phyloP scores from a whole-genome alignment of 2,888 invertebrate species.

The Oligia strigilis region DNA sequence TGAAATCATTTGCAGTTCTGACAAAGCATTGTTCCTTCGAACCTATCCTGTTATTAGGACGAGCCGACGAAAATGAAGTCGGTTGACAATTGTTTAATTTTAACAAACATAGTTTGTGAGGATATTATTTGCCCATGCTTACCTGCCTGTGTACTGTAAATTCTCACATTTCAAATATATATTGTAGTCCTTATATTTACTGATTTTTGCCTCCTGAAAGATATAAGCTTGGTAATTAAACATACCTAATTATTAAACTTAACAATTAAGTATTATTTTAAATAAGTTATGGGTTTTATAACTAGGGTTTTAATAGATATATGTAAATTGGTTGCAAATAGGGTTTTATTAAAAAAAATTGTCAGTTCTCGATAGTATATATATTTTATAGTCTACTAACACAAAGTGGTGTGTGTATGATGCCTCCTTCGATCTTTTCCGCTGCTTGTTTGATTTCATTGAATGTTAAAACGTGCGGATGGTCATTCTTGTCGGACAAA shows the following conservation, averaged over 20 bases:
- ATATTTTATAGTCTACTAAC: slow-evolving; percentile 72
- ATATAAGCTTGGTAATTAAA: neutral
- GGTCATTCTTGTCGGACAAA: slow-evolving; percentile 36
- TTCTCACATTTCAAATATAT: slow-evolving; percentile 97
- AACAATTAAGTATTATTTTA: too few species aligned
- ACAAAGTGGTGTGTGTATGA: slow-evolving; percentile 87
- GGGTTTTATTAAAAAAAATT: too few species aligned
- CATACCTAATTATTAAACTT: neutral
- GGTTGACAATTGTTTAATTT: neutral
- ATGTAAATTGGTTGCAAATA: neutral
- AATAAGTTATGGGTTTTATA: neutral
- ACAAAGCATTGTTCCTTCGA: neutral
- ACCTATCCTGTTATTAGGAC: neutral
- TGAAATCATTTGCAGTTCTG: neutral
- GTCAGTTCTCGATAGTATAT: too few species aligned
- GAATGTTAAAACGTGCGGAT: slow-evolving; percentile 78
- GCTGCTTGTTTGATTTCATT: slow-evolving; percentile 84
- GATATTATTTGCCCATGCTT: slow-evolving; percentile 53
- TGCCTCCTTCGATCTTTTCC: slow-evolving; percentile 83
- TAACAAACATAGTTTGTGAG: neutral
- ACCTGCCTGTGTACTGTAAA: slow-evolving; percentile 96
- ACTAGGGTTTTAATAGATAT: too few species aligned
- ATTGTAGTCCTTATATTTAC: slow-evolving; percentile 91
- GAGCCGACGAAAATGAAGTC: neutral
- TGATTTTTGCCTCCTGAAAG: slow-evolving; percentile 87